phyloP scores from a whole-genome alignment of 2,113 vertebrate genomes.

The Xenopus laevis region DNA sequence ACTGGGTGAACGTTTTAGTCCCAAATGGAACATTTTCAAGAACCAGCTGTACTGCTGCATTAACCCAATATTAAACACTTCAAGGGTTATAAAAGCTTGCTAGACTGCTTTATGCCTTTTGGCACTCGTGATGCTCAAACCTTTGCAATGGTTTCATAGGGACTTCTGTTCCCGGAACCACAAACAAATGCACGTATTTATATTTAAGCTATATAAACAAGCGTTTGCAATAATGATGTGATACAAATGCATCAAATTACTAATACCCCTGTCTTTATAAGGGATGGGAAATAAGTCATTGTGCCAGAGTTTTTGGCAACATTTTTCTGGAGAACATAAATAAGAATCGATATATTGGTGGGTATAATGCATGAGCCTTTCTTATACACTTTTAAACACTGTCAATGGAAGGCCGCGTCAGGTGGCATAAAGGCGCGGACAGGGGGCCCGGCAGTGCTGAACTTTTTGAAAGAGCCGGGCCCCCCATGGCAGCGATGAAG shows the following conservation, averaged over 20 bases:
- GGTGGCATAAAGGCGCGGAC: no score
- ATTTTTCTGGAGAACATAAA: no score
- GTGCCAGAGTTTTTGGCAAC: no score
- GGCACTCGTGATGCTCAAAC: constrained; percentile 22
- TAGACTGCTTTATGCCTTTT: constrained; percentile 32
- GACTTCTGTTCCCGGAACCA: constrained; percentile 21
- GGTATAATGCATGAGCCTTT: no score
- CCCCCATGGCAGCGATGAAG: no score
- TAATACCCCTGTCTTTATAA: background rate
- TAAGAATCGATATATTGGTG: no score
- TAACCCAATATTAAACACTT: constrained; percentile 43
- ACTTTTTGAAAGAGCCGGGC: no score
- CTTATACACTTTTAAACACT: no score
- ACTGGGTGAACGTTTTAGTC: constrained; percentile 20
- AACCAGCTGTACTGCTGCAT: constrained; percentile 31
- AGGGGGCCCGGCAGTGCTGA: no score
- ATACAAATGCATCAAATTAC: background rate
- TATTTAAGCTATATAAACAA: constrained; percentile 16
- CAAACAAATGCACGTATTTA: constrained; percentile 33
- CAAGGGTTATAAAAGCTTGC: constrained; percentile 31
- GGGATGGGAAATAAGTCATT: no score
- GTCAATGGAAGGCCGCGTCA: no score
- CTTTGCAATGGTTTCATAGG: constrained; percentile 22
- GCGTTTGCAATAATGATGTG: constrained; percentile 24
- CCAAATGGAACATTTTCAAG: constrained; percentile 26